Conservation (phyloP, 2,113 vertebrate genomes). For the Heterotilapia buettikoferi region DNA sequence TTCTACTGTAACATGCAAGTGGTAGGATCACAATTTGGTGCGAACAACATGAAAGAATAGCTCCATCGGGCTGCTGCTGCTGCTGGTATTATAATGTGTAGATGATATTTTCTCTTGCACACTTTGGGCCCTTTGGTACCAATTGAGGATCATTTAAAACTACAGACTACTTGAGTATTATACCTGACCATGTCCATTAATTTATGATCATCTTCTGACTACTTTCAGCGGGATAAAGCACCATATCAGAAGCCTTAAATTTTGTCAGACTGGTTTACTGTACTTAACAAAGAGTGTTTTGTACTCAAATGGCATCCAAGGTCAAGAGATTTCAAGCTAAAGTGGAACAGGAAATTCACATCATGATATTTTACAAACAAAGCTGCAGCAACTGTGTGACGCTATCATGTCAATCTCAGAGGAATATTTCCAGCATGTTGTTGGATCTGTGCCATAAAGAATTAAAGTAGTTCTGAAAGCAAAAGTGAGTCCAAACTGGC, state of each 20-base stretch:
- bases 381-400: background rate
- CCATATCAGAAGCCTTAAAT: background rate
- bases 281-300: background rate
- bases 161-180: background rate
- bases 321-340: background rate
- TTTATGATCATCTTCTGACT: background rate
- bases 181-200: background rate
- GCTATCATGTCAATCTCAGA: background rate
- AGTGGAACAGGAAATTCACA: background rate
- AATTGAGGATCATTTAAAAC: background rate
- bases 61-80: rapidly evolving
- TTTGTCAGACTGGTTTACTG: background rate
- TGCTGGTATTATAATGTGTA: background rate
- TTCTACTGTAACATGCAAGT: background rate
- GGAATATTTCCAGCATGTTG: background rate
- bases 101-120: background rate
- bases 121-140: background rate
- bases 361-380: background rate
- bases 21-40: background rate
- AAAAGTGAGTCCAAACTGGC: background rate
- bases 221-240: background rate
- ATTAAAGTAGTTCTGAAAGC: background rate
- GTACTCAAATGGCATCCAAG: background rate
- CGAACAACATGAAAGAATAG: background rate
- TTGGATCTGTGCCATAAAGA: background rate